Evolutionary conservation across 1,140 invertebrate genomes (phyloP).

Genomic region (Colletes gigas): DNA sequence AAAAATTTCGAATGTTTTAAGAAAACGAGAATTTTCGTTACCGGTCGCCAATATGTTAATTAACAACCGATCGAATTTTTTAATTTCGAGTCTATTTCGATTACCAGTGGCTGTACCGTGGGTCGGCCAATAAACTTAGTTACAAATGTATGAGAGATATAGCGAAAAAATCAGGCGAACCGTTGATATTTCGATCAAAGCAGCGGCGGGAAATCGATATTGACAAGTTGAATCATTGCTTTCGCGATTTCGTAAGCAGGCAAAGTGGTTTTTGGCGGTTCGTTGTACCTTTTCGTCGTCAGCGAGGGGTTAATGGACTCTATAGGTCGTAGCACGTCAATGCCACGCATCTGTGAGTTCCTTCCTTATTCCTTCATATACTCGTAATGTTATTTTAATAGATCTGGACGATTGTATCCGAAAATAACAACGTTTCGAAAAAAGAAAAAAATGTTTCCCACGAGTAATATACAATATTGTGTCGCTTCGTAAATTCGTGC

Average conservation of each 20-base stretch:
- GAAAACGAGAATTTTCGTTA: too few species aligned
- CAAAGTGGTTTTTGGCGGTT: constrained; percentile 54
- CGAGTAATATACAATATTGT: too few species aligned
- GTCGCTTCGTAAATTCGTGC: too few species aligned
- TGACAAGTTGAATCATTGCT: constrained; percentile 26
- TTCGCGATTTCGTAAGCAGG: constrained; percentile 47
- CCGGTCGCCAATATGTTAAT: too few species aligned
- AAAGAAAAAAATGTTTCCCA: too few species aligned
- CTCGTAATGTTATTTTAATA: too few species aligned
- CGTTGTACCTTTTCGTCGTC: constrained; percentile 38
- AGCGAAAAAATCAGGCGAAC: neutral
- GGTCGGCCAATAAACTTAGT: neutral
- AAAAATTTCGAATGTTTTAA: too few species aligned
- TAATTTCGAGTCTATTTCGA: too few species aligned
- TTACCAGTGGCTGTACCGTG: neutral
- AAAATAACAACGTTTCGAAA: too few species aligned
- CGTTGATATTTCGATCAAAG: neutral
- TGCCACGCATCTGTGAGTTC: constrained; percentile 65
- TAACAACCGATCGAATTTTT: too few species aligned
- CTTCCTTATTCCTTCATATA: constrained; percentile 52
- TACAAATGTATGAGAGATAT: neutral
- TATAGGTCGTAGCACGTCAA: constrained; percentile 68
- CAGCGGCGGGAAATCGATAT: constrained; percentile 16
- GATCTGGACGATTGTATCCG: too few species aligned
- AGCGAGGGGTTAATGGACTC: constrained; percentile 67